These are phyloP conservation scores for Coreoperca whiteheadi DNA, from an alignment of 2,113 vertebrate genomes.

Conservation along the genomic window DNA sequence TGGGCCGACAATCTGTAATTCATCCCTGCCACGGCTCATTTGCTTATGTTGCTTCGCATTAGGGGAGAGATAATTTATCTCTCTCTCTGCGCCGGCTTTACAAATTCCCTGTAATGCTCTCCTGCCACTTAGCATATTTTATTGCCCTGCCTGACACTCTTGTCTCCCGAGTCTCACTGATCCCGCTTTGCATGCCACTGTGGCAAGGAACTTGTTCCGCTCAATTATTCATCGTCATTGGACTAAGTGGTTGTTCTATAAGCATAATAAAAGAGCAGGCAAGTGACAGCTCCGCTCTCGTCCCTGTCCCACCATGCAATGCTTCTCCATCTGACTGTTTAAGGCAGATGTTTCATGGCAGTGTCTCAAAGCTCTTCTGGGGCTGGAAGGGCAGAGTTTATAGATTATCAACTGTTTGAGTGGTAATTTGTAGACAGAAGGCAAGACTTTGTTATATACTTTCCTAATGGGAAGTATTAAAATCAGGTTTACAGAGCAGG, in stretches of 20 bases:
- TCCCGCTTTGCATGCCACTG: conserved; percentile 80
- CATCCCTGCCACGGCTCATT: conserved; percentile 87
- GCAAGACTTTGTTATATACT: conserved; percentile 10
- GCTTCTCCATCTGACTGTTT: conserved; percentile 52
- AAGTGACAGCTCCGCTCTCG: conserved; percentile 77
- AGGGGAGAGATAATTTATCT: conserved; percentile 86
- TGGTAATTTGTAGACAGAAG: conserved; percentile 26
- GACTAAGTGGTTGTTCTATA: conserved; percentile 86
- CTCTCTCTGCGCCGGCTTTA: conserved; percentile 75
- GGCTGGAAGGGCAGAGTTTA: conserved; percentile 14
- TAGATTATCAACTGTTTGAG: conserved; percentile 9
- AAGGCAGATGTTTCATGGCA: conserved; percentile 54
- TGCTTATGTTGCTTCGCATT: conserved; percentile 87
- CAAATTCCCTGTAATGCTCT: conserved; percentile 79
- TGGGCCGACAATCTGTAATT: conserved; percentile 84
- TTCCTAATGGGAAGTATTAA: background rate
- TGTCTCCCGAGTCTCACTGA: conserved; percentile 78
- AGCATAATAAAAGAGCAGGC: conserved; percentile 80
- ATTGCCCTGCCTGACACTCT: conserved; percentile 81
- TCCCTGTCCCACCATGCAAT: conserved; percentile 52
- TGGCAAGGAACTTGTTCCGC: conserved; percentile 84
- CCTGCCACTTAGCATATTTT: conserved; percentile 89
- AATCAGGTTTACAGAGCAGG: background rate
- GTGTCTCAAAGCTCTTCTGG: conserved; percentile 36
- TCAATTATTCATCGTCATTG: conserved; percentile 88